Evolutionary conservation across 2,113 vertebrate genomes (phyloP).

Genomic region (Fregetta grallaria): DNA sequence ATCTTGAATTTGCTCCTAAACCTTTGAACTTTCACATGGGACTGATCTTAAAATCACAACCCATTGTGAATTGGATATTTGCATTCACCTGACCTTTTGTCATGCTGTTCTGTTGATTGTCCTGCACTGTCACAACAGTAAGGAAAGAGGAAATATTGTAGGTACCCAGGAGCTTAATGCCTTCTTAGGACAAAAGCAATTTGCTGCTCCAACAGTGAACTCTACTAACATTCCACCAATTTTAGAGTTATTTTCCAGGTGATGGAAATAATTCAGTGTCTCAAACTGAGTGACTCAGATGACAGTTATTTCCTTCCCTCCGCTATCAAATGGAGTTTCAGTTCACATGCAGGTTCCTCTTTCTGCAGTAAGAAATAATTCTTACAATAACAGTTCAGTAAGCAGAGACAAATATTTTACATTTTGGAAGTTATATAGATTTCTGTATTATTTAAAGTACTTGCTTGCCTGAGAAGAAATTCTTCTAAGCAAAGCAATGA

Average conservation of each 20-base stretch:
- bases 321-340: not conserved
- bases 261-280: not conserved
- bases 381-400: not conserved
- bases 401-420: not conserved
- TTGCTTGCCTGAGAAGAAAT: not conserved
- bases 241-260: not conserved
- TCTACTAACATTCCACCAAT: not conserved
- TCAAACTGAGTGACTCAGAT: not conserved
- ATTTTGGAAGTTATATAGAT: not conserved
- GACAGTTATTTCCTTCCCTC: not conserved
- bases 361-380: not conserved
- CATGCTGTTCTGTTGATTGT: not conserved
- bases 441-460: not conserved
- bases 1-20: not conserved
- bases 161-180: not conserved
- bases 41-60: not conserved
- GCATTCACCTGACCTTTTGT: not conserved
- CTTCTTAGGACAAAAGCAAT: not conserved
- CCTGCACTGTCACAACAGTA: not conserved
- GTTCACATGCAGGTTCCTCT: not conserved
- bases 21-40: not conserved
- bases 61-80: not conserved
- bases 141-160: not conserved
- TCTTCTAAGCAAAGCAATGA: not conserved
- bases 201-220: not conserved